phyloP scores from a whole-genome alignment of 2,113 vertebrate species.

The Macroglossus sobrinus region DNA sequence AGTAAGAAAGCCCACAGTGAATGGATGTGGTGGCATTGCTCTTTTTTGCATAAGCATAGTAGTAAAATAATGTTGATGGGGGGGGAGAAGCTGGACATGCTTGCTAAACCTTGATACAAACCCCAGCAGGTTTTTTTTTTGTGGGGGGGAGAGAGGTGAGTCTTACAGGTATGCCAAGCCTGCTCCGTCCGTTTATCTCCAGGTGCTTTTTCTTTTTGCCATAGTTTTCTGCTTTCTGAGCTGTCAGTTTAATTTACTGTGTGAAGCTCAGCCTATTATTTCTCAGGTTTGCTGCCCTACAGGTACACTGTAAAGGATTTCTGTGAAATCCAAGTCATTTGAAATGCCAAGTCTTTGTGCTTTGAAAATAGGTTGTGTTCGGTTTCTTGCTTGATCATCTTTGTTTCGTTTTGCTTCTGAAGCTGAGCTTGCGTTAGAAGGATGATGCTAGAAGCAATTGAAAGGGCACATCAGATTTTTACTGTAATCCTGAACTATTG shows the following conservation, averaged over 20 bases:
- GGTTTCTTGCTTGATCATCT: conserved; percentile 60
- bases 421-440: conserved; percentile 60
- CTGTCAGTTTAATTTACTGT: conserved; percentile 72
- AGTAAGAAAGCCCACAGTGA: neutral
- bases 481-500: conserved; percentile 83
- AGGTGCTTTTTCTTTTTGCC: conserved; percentile 47
- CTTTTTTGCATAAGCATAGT: neutral
- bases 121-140: neutral
- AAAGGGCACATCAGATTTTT: conserved; percentile 79
- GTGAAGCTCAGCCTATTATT: conserved; percentile 59
- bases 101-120: neutral
- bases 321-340: conserved; percentile 40
- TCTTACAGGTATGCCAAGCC: conserved; percentile 34
- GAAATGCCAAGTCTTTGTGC: conserved; percentile 48
- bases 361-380: conserved; percentile 65
- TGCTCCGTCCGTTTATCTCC: conserved; percentile 12
- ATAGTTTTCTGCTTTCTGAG: conserved; percentile 64
- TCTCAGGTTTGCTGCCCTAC: conserved; percentile 51
- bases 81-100: neutral
- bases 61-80: conserved; percentile 55
- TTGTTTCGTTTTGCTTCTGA: conserved; percentile 62
- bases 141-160: conserved; percentile 1
- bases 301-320: conserved; percentile 45
- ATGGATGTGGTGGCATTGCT: neutral
- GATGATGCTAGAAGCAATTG: conserved; percentile 71